Conservation (phyloP, 2,888 invertebrate genomes). For the Litoditis marina region DNA sequence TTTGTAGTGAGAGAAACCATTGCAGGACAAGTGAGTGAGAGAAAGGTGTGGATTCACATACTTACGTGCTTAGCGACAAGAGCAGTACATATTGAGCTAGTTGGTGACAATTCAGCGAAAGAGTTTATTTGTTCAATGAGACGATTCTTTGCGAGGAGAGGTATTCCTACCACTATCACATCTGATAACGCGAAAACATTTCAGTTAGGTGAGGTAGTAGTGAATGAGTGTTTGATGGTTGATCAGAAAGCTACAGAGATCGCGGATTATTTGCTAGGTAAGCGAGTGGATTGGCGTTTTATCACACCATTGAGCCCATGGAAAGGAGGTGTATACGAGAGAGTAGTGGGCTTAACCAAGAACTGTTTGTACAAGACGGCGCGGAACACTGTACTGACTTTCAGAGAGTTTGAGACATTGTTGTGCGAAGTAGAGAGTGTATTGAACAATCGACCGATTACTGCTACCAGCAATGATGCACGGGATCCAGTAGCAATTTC, state of each 20-base stretch:
- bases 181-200: background rate
- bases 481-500: background rate
- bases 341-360: conserved; percentile 1
- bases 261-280: background rate
- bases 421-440: conserved; percentile 5
- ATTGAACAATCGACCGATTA: conserved; percentile 4
- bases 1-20: background rate
- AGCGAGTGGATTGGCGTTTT: background rate
- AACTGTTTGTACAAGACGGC: background rate
- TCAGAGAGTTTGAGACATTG: conserved; percentile 1
- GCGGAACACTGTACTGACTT: background rate
- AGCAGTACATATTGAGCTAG: background rate
- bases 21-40: background rate
- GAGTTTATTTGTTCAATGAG: background rate
- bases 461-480: background rate
- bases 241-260: background rate
- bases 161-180: background rate
- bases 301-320: background rate
- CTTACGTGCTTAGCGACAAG: background rate
- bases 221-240: background rate
- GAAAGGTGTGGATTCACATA: background rate
- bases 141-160: background rate
- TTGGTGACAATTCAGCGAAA: background rate
- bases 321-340: background rate
- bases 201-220: background rate